These are phyloP conservation scores for Gambusia holbrooki DNA, from an alignment of 2,113 vertebrate species.

Conservation along the genomic window DNA sequence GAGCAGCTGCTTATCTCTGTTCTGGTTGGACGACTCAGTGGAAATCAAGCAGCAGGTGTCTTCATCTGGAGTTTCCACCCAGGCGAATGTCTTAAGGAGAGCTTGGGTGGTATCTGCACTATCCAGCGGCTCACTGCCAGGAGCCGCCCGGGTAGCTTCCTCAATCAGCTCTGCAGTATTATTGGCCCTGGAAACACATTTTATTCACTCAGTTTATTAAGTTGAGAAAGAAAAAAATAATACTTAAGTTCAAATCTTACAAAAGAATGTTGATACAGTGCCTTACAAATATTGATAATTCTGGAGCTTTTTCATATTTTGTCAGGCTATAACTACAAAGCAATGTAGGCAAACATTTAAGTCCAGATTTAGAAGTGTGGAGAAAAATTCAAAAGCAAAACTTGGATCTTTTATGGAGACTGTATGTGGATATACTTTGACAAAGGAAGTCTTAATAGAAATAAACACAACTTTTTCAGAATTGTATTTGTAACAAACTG, in stretches of 20 bases:
- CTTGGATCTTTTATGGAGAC: no score
- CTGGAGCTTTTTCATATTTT: background rate
- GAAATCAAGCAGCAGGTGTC: slow-evolving; percentile 28
- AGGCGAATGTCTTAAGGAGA: slow-evolving; percentile 76
- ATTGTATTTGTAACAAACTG: no score
- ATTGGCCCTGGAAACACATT: slow-evolving; percentile 44
- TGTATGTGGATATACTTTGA: no score
- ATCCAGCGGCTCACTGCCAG: slow-evolving; percentile 25
- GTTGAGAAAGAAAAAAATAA: background rate
- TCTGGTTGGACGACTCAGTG: background rate
- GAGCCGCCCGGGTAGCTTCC: slow-evolving; percentile 53
- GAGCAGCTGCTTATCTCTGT: slow-evolving; percentile 3
- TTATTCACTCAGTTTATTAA: background rate
- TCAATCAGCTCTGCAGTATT: slow-evolving; percentile 57
- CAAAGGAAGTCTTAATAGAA: no score
- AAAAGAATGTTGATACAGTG: background rate
- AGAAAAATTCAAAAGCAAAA: no score
- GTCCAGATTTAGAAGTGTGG: background rate
- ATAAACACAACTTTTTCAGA: no score
- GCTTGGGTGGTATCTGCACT: slow-evolving; percentile 65
- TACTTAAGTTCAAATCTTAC: background rate
- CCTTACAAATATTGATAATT: background rate
- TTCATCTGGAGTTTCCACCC: slow-evolving; percentile 68
- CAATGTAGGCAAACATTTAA: background rate
- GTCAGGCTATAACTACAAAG: background rate